Percentiles rank a stretch among this genome's conserved stretches.
These are phyloP conservation scores for Callospermophilus lateralis DNA, from an alignment of 2,113 vertebrate species.

Conservation along the genomic window DNA sequence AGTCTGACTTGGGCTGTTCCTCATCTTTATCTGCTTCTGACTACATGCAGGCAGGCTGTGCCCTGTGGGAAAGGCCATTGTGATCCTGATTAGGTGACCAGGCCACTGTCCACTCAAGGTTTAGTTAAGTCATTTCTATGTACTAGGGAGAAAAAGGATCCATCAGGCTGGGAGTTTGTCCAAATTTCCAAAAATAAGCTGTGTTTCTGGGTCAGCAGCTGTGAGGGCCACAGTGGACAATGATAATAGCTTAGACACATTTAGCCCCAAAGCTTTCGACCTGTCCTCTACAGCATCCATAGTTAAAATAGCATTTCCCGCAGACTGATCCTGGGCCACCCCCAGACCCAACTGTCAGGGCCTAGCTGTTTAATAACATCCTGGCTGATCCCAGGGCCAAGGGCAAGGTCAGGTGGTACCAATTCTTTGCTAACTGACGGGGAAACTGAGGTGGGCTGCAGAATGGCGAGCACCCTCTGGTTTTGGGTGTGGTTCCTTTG, in stretches of 20 bases:
- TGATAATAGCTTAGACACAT: slow-evolving; percentile 21
- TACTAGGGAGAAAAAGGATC: neutral
- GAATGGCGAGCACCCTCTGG: neutral
- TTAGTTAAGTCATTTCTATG: slow-evolving; percentile 25
- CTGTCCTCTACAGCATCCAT: neutral
- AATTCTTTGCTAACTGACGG: neutral
- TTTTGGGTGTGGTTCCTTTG: neutral
- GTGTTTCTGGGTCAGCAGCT: slow-evolving; percentile 75
- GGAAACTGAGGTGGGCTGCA: neutral
- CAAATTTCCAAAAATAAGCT: slow-evolving; percentile 73
- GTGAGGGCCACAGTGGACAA: slow-evolving; percentile 51
- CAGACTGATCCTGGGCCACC: neutral
- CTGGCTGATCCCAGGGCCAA: neutral
- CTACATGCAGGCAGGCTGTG: neutral
- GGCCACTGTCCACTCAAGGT: neutral
- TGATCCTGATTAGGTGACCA: neutral
- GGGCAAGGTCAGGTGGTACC: neutral
- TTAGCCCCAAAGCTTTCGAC: slow-evolving; percentile 45
- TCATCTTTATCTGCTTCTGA: neutral
- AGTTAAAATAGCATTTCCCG: slow-evolving; percentile 27
- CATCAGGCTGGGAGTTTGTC: slow-evolving; percentile 32
- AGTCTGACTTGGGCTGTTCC: neutral
- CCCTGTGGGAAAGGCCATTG: neutral
- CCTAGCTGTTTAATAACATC: neutral
- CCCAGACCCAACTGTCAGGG: neutral